Evolutionary conservation across 2,888 invertebrate genomes (phyloP).

Genomic region (Andrena bucephala): DNA sequence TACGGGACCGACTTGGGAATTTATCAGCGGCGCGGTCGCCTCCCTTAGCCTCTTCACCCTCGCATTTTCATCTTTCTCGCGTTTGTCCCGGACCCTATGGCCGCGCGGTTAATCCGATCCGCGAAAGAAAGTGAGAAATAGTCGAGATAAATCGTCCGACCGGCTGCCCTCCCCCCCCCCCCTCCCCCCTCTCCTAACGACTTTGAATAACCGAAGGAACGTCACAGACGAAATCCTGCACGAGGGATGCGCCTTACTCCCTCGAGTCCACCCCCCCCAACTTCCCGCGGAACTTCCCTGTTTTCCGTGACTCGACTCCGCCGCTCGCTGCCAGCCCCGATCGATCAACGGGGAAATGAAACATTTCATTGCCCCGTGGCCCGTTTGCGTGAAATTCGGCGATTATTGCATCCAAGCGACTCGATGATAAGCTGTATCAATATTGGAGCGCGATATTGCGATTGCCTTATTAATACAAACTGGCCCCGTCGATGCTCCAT

Average conservation of each 20-base stretch:
- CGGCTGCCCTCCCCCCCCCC: background rate
- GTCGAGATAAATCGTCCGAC: constrained; percentile 22
- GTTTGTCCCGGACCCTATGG: background rate
- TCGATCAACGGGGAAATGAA: background rate
- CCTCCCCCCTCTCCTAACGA: background rate
- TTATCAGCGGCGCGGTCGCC: constrained; percentile 24
- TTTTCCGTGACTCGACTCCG: background rate
- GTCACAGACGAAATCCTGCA: background rate
- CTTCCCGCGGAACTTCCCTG: background rate
- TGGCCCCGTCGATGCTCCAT: background rate
- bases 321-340: background rate
- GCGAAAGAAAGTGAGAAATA: constrained; percentile 8
- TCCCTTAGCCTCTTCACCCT: constrained; percentile 11
- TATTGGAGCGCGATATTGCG: background rate
- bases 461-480: constrained; percentile 22
- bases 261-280: background rate
- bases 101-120: constrained; percentile 27
- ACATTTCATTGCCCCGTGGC: constrained; percentile 1
- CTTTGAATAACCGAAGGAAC: background rate
- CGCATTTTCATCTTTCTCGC: constrained; percentile 31
- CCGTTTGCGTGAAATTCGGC: background rate
- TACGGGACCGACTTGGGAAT: constrained; percentile 25
- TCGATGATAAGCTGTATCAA: background rate
- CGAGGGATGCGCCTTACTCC: background rate
- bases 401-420: background rate